phyloP scores from a whole-genome alignment of 2,888 invertebrate species.

The Mythimna lalbum region DNA sequence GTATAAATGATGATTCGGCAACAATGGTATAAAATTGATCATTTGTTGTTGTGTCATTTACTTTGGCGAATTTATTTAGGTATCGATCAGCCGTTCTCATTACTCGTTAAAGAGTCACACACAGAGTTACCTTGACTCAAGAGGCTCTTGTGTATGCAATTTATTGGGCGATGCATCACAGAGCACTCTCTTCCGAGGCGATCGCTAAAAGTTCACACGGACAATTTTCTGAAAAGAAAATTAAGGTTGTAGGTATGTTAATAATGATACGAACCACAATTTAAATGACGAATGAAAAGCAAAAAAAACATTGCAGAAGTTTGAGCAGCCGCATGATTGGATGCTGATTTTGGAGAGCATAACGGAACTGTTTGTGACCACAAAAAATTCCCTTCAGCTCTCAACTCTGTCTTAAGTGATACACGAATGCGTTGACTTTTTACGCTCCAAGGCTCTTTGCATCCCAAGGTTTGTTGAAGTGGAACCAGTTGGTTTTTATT shows the following conservation, averaged over 20 bases:
- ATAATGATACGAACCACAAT: not conserved
- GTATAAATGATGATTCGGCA: slow-evolving; percentile 59
- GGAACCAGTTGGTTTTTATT: slow-evolving; percentile 86
- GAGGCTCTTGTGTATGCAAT: slow-evolving; percentile 74
- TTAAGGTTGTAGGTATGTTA: not conserved
- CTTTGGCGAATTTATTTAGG: slow-evolving; percentile 75
- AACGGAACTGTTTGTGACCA: slow-evolving; percentile 49
- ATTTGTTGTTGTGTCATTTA: slow-evolving; percentile 73
- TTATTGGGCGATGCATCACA: slow-evolving; percentile 78
- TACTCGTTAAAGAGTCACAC: slow-evolving; percentile 69
- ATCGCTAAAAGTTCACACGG: slow-evolving; percentile 64
- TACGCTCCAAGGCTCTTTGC: slow-evolving; percentile 76
- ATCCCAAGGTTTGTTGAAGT: slow-evolving; percentile 80
- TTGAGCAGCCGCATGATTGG: slow-evolving; percentile 14
- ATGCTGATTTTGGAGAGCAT: slow-evolving; percentile 37
- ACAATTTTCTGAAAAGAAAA: slow-evolving; percentile 4
- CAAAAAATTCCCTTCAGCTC: slow-evolving; percentile 61
- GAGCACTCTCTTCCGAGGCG: slow-evolving; percentile 69
- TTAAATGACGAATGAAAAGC: not conserved
- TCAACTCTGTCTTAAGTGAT: slow-evolving; percentile 68
- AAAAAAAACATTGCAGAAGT: slow-evolving; percentile 18
- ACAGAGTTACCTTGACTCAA: slow-evolving; percentile 72
- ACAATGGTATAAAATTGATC: slow-evolving; percentile 69
- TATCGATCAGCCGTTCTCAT: slow-evolving; percentile 76
- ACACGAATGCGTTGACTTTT: slow-evolving; percentile 81